Conservation (phyloP, 2,888 invertebrate species). For the Danaus chrysippus region DNA sequence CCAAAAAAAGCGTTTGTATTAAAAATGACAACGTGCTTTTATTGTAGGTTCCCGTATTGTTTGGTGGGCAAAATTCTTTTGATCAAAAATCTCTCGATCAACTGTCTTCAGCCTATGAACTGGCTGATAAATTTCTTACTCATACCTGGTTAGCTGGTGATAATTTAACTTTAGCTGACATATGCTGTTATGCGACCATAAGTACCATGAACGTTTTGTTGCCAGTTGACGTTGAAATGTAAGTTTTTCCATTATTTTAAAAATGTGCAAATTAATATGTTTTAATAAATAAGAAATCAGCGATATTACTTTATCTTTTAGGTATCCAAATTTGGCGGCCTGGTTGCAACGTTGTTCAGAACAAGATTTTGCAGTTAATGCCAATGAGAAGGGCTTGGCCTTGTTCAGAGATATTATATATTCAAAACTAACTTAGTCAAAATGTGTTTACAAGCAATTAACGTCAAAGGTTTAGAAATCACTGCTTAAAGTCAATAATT, state of each 20-base stretch:
- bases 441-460: background rate
- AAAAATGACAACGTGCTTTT: background rate
- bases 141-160: conserved; percentile 78
- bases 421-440: background rate
- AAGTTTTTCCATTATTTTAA: conserved; percentile 33
- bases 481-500: no score
- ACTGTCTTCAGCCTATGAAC: conserved; percentile 20
- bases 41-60: background rate
- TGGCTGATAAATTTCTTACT: conserved; percentile 47
- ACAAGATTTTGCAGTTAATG: conserved; percentile 41
- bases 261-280: background rate
- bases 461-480: no score
- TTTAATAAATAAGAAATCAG: background rate
- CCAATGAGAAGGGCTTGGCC: conserved; percentile 37
- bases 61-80: background rate
- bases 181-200: conserved; percentile 74
- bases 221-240: conserved; percentile 49
- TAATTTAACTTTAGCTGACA: conserved; percentile 80
- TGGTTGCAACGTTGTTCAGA: conserved; percentile 43
- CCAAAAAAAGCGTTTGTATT: no score
- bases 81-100: background rate
- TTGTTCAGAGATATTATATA: conserved; percentile 5
- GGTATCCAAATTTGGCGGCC: conserved; percentile 41
- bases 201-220: conserved; percentile 58
- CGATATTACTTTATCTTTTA: conserved; percentile 26